These are phyloP conservation scores for Epinephelus malabaricus DNA, from an alignment of 2,797 vertebrate species.

Conservation along the genomic window DNA sequence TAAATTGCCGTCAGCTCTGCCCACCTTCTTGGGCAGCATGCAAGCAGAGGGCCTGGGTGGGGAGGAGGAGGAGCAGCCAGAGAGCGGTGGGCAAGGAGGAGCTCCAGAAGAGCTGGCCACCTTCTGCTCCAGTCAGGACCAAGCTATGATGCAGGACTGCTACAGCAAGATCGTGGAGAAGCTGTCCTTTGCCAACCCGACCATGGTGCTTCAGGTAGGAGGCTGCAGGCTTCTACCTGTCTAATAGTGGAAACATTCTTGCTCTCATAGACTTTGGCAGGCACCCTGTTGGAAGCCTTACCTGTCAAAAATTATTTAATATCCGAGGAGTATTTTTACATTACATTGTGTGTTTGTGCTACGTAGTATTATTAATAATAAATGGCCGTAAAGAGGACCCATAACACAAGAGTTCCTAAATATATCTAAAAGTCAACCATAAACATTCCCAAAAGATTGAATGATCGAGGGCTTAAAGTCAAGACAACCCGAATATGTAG, in stretches of 20 bases:
- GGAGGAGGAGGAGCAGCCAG: conserved; percentile 86
- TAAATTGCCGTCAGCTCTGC: conserved; percentile 94
- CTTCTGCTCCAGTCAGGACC: conserved; percentile 94
- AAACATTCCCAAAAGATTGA: too few relatives aligned
- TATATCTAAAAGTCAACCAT: too few relatives aligned
- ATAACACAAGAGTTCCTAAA: too few relatives aligned
- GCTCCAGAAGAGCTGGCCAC: conserved; percentile 88
- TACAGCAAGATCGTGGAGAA: conserved; percentile 99
- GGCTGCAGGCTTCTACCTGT: not conserved
- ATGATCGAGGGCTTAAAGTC: too few relatives aligned
- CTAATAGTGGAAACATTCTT: not conserved
- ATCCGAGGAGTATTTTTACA: not conserved
- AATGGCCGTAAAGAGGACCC: too few relatives aligned
- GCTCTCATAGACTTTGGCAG: not conserved
- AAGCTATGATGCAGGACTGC: conserved; percentile 99
- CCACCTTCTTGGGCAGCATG: conserved; percentile 95
- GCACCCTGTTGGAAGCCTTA: not conserved
- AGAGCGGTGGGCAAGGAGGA: conserved; percentile 83
- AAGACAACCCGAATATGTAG: too few relatives aligned
- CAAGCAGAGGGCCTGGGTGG: conserved; percentile 91
- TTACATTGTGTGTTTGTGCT: not conserved
- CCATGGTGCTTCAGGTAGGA: conserved; percentile 98
- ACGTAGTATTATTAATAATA: not conserved
- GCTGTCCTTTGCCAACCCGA: conserved; percentile 94
- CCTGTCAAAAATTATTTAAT: not conserved